A percentile compares a stretch with the other conserved stretches of the same genome.
Conservation (phyloP, 2,888 invertebrate genomes). For the Pyrochroa serraticornis region DNA sequence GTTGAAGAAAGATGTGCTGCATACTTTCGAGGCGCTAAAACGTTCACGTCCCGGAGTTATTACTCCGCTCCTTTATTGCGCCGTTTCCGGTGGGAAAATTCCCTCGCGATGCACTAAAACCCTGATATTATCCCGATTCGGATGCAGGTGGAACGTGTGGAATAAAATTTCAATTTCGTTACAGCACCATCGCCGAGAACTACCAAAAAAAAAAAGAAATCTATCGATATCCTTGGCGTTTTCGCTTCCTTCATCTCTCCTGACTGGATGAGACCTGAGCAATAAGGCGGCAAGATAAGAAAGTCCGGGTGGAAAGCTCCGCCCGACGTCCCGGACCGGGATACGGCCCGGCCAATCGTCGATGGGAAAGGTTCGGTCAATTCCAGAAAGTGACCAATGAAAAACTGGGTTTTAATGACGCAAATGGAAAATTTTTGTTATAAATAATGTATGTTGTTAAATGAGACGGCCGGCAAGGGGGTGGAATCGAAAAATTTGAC, state of each 20-base stretch:
- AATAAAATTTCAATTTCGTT: constrained; percentile 28
- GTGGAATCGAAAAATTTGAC: too few relatives aligned
- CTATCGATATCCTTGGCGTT: constrained; percentile 45
- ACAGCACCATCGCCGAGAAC: neutral
- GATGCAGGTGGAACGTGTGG: constrained; percentile 20
- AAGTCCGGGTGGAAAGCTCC: constrained; percentile 51
- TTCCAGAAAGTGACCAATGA: constrained; percentile 54
- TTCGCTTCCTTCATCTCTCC: constrained; percentile 33
- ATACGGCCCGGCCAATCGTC: constrained; percentile 51
- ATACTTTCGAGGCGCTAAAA: too few relatives aligned
- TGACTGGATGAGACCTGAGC: constrained; percentile 51
- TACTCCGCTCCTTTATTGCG: too few relatives aligned
- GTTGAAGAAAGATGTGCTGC: too few relatives aligned
- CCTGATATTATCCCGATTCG: too few relatives aligned
- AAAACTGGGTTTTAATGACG: constrained; percentile 51
- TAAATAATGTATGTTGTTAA: constrained; percentile 58
- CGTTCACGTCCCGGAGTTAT: too few relatives aligned
- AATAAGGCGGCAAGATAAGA: constrained; percentile 57
- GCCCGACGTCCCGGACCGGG: constrained; percentile 49
- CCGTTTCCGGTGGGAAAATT: too few relatives aligned
- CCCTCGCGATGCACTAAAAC: too few relatives aligned
- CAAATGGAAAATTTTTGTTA: constrained; percentile 55
- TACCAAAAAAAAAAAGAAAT: constrained; percentile 39
- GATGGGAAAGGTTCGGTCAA: constrained; percentile 55
- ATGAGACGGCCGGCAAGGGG: constrained; percentile 39